phyloP scores from a whole-genome alignment of 2,113 vertebrate species.

The Ctenodactylus gundi region DNA sequence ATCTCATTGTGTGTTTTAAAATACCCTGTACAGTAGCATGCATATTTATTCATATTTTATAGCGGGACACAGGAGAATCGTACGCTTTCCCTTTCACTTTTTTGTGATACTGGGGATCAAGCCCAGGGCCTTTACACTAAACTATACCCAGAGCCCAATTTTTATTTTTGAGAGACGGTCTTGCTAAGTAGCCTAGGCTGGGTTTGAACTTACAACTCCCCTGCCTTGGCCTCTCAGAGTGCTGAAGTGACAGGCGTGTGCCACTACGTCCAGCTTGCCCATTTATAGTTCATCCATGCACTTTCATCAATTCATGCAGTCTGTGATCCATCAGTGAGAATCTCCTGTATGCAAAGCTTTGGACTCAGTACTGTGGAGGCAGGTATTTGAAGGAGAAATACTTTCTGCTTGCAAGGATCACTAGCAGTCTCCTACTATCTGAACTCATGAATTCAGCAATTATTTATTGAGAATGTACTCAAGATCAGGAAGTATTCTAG shows the following conservation, averaged over 20 bases:
- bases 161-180: no score
- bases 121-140: no score
- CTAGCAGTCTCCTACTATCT: not conserved
- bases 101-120: no score
- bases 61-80: no score
- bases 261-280: no score
- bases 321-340: not conserved
- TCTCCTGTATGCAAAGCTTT: not conserved
- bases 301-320: not conserved
- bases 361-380: not conserved
- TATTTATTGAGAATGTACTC: not conserved
- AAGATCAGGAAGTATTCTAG: not conserved
- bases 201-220: no score
- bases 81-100: no score
- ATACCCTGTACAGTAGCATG: not conserved
- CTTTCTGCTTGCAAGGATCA: not conserved
- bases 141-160: no score
- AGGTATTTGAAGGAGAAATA: not conserved
- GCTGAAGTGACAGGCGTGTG: no score
- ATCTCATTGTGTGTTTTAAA: not conserved
- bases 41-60: not conserved
- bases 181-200: no score
- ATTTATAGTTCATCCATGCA: not conserved
- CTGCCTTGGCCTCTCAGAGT: no score
- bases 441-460: not conserved